Evolutionary conservation across 2,113 vertebrate species (phyloP).

Genomic region (Chaetodon auriga): DNA sequence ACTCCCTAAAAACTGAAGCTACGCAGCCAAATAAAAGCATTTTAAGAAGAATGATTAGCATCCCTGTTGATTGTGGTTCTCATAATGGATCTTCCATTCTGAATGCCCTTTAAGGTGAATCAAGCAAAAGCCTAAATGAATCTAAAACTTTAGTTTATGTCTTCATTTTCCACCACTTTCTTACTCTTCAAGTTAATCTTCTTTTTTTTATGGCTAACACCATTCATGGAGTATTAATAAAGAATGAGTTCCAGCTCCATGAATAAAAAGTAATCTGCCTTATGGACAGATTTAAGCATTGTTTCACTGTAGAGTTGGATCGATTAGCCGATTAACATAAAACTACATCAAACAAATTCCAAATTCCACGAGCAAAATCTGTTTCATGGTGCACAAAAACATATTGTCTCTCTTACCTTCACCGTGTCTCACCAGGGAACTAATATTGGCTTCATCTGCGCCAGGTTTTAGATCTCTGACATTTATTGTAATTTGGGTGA

Average conservation of each 20-base stretch:
- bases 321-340: neutral
- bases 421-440: neutral
- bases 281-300: neutral
- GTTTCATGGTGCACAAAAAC: too few species aligned
- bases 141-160: neutral
- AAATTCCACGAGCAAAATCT: too few species aligned
- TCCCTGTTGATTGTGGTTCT: neutral
- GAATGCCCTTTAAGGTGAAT: neutral
- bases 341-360: neutral
- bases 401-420: too few species aligned
- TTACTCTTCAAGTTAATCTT: neutral
- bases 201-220: neutral
- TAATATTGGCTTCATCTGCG: neutral
- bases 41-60: neutral
- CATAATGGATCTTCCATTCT: neutral
- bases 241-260: neutral
- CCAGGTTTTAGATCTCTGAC: neutral
- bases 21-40: neutral
- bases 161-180: neutral
- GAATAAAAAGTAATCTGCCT: neutral
- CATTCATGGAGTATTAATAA: neutral
- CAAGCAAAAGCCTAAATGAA: neutral
- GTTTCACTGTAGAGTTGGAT: neutral
- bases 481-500: conserved; percentile 1
- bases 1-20: neutral